phyloP scores from a whole-genome alignment of 2,888 invertebrate species.

The Euplexia lucipara region DNA sequence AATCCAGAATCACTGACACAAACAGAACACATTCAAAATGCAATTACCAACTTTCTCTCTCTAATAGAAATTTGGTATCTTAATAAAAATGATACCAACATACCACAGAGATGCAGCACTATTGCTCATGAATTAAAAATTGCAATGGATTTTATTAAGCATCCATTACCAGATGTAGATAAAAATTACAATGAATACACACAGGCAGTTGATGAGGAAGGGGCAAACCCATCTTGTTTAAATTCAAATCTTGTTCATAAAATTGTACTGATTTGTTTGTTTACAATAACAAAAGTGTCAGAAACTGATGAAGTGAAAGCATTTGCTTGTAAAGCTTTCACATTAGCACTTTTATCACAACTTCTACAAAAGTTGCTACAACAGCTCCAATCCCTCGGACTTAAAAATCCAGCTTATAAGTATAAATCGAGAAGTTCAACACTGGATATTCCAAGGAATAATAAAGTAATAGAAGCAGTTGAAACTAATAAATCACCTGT shows the following conservation, averaged over 20 bases:
- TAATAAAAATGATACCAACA: conserved; percentile 92
- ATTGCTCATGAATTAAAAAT: conserved; percentile 94
- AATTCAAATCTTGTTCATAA: conserved; percentile 94
- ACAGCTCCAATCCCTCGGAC: conserved; percentile 82
- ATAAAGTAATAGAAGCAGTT: conserved; percentile 52
- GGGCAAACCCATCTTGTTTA: conserved; percentile 90
- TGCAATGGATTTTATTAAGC: conserved; percentile 91
- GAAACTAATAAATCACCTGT: conserved; percentile 33
- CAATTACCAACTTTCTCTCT: conserved; percentile 88
- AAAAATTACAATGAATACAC: conserved; percentile 88
- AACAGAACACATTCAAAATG: conserved; percentile 87
- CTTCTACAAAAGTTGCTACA: conserved; percentile 91
- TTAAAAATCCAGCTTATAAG: conserved; percentile 85
- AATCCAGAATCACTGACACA: conserved; percentile 85
- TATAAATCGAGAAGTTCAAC: conserved; percentile 73
- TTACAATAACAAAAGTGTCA: conserved; percentile 95
- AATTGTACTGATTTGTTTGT: conserved; percentile 95
- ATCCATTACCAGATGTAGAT: conserved; percentile 88
- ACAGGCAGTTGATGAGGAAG: conserved; percentile 88
- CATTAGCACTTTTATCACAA: conserved; percentile 95
- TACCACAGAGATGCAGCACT: conserved; percentile 93
- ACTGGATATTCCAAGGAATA: conserved; percentile 56
- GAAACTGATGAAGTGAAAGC: conserved; percentile 94
- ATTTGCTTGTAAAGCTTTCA: conserved; percentile 96
- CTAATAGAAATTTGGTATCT: conserved; percentile 92